These are phyloP conservation scores for Orius insidiosus DNA, from an alignment of 1,140 invertebrate species.

Conservation along the genomic window DNA sequence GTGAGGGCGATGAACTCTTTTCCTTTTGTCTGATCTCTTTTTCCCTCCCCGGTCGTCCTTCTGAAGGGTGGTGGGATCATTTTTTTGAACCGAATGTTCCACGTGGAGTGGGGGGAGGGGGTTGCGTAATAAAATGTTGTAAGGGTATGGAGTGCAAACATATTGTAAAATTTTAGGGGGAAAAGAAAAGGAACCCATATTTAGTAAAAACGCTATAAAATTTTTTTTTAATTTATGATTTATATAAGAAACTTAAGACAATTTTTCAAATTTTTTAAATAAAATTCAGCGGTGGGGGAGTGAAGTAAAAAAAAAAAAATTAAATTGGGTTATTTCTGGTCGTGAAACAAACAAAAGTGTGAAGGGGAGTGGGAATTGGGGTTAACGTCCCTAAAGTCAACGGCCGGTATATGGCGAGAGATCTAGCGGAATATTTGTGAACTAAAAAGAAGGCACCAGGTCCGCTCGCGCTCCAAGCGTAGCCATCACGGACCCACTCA, in stretches of 20 bases:
- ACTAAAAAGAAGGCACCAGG: not conserved
- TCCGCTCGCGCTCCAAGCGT: not conserved
- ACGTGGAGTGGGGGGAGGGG: not conserved
- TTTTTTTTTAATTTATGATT: too few relatives aligned
- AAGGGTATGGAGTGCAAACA: too few relatives aligned
- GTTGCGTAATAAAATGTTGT: not conserved
- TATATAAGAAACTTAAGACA: too few relatives aligned
- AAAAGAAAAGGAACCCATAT: too few relatives aligned
- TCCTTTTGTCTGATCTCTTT: constrained; percentile 11
- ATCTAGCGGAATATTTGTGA: not conserved
- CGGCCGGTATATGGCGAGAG: not conserved
- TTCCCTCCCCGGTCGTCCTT: constrained; percentile 7
- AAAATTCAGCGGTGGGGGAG: constrained; percentile 1
- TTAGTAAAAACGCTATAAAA: too few relatives aligned
- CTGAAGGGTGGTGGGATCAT: not conserved
- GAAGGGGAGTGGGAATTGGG: not conserved
- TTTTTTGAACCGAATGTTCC: not conserved
- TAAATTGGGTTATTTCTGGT: constrained; percentile 1
- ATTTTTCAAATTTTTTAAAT: not conserved
- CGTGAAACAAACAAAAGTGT: not conserved
- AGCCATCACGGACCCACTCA: too few relatives aligned
- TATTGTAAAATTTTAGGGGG: too few relatives aligned
- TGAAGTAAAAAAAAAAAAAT: constrained; percentile 2
- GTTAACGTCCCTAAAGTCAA: not conserved
- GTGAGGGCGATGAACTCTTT: constrained; percentile 17